phyloP scores from a whole-genome alignment of 2,888 invertebrate genomes.

The Odontocerum albicorne region DNA sequence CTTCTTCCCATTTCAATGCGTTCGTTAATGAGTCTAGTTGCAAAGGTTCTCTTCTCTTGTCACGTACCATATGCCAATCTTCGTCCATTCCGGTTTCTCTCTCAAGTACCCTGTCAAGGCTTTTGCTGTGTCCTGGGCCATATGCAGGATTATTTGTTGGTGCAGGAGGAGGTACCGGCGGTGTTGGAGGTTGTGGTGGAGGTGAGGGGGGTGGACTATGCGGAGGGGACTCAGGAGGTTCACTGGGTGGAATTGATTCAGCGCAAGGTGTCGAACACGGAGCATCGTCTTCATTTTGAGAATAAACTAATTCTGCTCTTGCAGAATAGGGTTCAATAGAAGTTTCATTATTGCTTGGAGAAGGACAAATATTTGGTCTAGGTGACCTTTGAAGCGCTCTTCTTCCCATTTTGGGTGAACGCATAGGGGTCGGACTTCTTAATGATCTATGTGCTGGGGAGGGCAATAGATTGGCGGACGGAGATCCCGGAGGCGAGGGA shows the following conservation, averaged over 20 bases:
- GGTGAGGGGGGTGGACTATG: constrained; percentile 27
- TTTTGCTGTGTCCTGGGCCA: constrained; percentile 54
- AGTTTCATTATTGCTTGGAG: constrained; percentile 41
- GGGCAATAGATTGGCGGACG: constrained; percentile 50
- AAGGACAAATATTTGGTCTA: constrained; percentile 45
- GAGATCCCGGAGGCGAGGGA: constrained; percentile 53
- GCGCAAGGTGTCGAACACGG: constrained; percentile 27
- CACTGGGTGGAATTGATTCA: constrained; percentile 32
- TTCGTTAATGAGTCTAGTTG: constrained; percentile 44
- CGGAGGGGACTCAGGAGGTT: constrained; percentile 31
- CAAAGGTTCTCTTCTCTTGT: constrained; percentile 61
- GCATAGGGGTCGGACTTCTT: constrained; percentile 59
- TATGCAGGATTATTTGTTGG: constrained; percentile 45
- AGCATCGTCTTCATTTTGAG: constrained; percentile 31
- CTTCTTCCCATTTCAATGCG: constrained; percentile 38
- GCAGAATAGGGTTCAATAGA: constrained; percentile 23
- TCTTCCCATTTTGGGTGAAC: constrained; percentile 60
- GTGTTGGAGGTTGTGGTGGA: constrained; percentile 48
- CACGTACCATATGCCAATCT: constrained; percentile 39
- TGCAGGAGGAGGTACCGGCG: constrained; percentile 43
- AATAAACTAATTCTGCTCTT: constrained; percentile 28
- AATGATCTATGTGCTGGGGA: constrained; percentile 55
- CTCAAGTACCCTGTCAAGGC: constrained; percentile 70
- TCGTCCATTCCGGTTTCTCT: constrained; percentile 53
- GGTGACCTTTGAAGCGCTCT: constrained; percentile 53